Percentiles rank a stretch among this genome's conserved stretches.
Conservation (phyloP, 2,113 vertebrate genomes). For the Nesoenas mayeri region DNA sequence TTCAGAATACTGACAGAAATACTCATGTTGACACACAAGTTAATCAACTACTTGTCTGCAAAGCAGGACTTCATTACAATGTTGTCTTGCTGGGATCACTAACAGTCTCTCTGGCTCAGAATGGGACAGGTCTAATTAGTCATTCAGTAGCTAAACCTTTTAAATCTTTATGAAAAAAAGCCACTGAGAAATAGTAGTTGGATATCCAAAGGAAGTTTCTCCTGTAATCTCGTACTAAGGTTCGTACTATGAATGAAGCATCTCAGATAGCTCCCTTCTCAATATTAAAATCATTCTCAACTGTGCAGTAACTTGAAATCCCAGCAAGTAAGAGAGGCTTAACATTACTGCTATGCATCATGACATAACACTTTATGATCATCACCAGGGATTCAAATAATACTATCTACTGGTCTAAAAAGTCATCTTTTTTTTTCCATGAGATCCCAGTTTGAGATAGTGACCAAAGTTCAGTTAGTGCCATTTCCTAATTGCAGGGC, state of each 20-base stretch:
- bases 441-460: neutral
- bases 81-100: neutral
- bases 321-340: neutral
- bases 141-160: neutral
- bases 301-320: neutral
- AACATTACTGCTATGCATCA: neutral
- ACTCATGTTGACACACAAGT: neutral
- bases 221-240: neutral
- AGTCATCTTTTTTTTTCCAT: neutral
- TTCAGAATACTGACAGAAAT: neutral
- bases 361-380: neutral
- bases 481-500: neutral
- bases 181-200: neutral
- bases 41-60: neutral
- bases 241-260: neutral
- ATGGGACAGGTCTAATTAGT: neutral
- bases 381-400: neutral
- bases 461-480: neutral
- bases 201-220: neutral
- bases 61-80: neutral
- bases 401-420: neutral
- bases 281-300: neutral
- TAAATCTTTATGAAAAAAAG: neutral
- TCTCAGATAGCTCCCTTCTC: neutral
- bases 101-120: neutral